Evolutionary conservation across 1,140 invertebrate genomes (phyloP).

Genomic region (Anastatus disparis): DNA sequence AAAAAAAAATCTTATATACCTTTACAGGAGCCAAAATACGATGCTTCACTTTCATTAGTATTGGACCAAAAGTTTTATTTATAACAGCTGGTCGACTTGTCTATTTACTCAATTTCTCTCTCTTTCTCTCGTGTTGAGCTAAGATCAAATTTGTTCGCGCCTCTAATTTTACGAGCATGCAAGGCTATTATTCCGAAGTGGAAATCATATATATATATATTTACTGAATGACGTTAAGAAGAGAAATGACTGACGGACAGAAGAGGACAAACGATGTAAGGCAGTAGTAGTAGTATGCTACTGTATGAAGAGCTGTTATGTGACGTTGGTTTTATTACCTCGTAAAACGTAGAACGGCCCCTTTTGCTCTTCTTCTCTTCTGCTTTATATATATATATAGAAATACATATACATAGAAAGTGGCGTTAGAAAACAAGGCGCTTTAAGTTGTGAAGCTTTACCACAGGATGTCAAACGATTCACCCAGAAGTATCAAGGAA

Average conservation of each 20-base stretch:
- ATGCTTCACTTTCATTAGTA: too few relatives aligned
- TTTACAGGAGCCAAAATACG: not conserved
- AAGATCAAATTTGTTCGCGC: constrained; percentile 63
- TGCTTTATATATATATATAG: too few relatives aligned
- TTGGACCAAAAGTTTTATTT: not conserved
- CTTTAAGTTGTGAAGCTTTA: too few relatives aligned
- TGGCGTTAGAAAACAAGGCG: constrained; percentile 63
- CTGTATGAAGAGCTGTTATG: constrained; percentile 53
- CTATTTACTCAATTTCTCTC: too few relatives aligned
- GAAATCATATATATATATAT: too few relatives aligned
- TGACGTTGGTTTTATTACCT: constrained; percentile 64
- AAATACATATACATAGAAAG: too few relatives aligned
- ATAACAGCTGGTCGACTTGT: too few relatives aligned
- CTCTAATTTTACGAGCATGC: constrained; percentile 64
- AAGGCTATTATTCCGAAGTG: constrained; percentile 65
- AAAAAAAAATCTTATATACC: too few relatives aligned
- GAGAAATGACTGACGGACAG: constrained; percentile 9
- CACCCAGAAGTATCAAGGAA: too few relatives aligned
- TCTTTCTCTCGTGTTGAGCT: too few relatives aligned
- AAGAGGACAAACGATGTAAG: not conserved
- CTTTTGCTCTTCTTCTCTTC: too few relatives aligned
- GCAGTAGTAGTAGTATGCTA: not conserved
- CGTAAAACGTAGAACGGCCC: constrained; percentile 63
- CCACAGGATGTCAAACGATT: too few relatives aligned
- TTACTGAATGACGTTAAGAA: constrained; percentile 40